Base-by-base conservation (phyloP, 1,140 invertebrate genomes). In the Pteromalus puparum region DNA sequence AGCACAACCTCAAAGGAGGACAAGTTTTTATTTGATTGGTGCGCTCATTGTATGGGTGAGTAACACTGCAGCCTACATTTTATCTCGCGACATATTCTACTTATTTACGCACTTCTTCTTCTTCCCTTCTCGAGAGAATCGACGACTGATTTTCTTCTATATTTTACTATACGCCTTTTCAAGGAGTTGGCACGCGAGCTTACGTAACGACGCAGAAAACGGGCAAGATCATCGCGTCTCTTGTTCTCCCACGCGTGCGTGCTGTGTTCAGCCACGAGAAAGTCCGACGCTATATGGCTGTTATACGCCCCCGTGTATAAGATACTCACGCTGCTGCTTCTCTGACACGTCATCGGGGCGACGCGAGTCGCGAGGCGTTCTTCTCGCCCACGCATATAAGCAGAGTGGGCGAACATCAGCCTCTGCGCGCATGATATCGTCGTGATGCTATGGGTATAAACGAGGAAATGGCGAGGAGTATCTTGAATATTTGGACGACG, bases 11-110 rank as follows among this genome's bases (percentile, higher is more conserved):
- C 73, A 42, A 67, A 65, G 61, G 85, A 80, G 85, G 76, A 72
- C 70, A 42, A 65, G 92, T 93, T 93, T 93, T 91, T 91, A 88
- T 93, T 92, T 93, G 92, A 91, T 93, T 91, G 90, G 91, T 93
- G 91, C 88, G 92, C 91, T 93, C 92, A 88, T 93, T 93, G 92
- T 93, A 93, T 93, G 92, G 92, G 92, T 93, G 87, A 92, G 92
- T 89, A 85, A 85, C 34, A 26, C 26, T 0, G 5, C 38, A 38
- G 38, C 38, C 38, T 74, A 73, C 30, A 12, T 24, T 61, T 68
- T 68, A 15, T 61, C 18, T 21, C 18, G 6, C 53, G 2, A 7
- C 24, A 1, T 15, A 1, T 30, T 1, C 53, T 0, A 7, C 24
- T 10, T 15, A 1, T 30, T 1, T 9, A 12, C 26, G 5, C 7